Evolutionary conservation across 1,140 invertebrate species (phyloP), one percentile per base, ranked within the genome.

Genomic region (Drosophila lacertosa): DNA sequence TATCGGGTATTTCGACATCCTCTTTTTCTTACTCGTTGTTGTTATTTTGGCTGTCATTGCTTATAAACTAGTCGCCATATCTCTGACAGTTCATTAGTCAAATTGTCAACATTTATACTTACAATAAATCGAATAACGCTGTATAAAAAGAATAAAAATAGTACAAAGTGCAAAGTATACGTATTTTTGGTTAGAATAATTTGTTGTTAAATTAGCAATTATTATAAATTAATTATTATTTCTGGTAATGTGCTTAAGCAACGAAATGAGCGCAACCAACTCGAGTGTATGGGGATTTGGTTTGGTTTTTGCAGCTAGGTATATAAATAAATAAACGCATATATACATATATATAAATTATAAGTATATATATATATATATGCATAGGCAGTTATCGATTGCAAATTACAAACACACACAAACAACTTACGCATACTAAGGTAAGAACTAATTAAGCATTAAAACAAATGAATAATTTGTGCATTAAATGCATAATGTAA

Each of bases 141-240:
- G 74, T 65, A 88, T 76, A 11, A 72, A 5, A 37, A 22, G 33
- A 86, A 76, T 3, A 67, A 4, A 39, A 33, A 50, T 53, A 48
- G 20, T 58, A 45, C 18, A 59, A 26, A 88, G 82, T 88, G 82
- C 82, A 88, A 77, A 75, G 77, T 88, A 76, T 50, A 72, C 50
- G 60, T 51, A 55, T 58, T 29, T 1, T 39, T 22, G 42, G 82
- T 88, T 86, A 88, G 62, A 70, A 40, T 71, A 54, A 54, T 53
- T 77, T 81, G 81, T 84, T 88, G 74, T 88, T 88, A 88, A 88
- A 88, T 88, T 88, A 88, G 82, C 82, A 88, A 88, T 88, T 88
- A 88, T 86, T 74, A 42, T 35, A 64, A 51, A 76, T 86, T 80
- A 74, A 76, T 77, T 44, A n/a, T 68, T 40, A 13, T 55, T 64